Percentiles rank a stretch among this genome's conserved stretches.
Conservation (phyloP, 2,797 vertebrate genomes). For the Enoplosus armatus region DNA sequence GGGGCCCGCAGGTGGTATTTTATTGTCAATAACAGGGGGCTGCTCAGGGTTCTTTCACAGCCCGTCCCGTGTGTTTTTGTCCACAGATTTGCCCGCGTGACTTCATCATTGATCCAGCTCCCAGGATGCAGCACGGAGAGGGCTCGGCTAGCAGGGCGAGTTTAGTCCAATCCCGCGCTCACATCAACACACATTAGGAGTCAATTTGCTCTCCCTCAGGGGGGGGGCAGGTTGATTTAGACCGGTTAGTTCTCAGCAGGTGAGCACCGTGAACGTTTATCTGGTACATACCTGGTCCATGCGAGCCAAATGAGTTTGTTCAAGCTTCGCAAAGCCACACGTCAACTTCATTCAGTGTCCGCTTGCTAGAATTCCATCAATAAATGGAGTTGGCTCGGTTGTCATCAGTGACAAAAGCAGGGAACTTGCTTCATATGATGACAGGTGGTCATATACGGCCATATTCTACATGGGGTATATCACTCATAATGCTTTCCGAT, state of each 20-base stretch:
- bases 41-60: neutral
- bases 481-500: too few species aligned
- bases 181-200: neutral
- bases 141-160: neutral
- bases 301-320: neutral
- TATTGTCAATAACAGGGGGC: neutral
- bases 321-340: neutral
- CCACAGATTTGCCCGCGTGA: slow-evolving; percentile 2
- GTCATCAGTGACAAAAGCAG: neutral
- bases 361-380: neutral
- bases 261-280: neutral
- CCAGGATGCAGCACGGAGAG: neutral
- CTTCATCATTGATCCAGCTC: neutral
- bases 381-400: too few species aligned
- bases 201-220: too few species aligned
- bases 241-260: neutral
- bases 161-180: neutral
- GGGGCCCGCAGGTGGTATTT: neutral
- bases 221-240: neutral
- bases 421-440: neutral
- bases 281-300: neutral
- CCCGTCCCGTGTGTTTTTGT: neutral
- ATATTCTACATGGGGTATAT: too few species aligned
- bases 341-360: neutral
- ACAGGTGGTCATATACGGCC: neutral